A percentile compares a stretch with the other conserved stretches of the same genome.
phyloP scores from a whole-genome alignment of 2,888 invertebrate species.

The Drosophila seclusa region DNA sequence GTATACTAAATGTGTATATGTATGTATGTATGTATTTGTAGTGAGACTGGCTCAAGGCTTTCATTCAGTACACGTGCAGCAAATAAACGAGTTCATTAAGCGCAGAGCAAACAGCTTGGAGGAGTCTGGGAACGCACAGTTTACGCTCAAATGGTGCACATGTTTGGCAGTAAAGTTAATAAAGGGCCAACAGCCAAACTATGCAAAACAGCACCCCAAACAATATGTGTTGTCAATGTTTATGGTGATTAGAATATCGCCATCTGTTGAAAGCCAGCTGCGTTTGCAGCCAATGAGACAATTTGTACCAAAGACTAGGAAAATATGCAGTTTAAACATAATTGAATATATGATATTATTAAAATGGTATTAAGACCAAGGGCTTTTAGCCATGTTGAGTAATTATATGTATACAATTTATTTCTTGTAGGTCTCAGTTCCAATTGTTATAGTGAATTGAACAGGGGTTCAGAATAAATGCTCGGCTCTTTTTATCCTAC shows the following conservation, averaged over 20 bases:
- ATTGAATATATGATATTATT: background rate
- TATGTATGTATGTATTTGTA: background rate
- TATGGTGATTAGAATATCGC: conserved; percentile 67
- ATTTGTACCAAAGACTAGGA: background rate
- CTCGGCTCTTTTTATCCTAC: background rate
- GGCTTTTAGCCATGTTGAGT: background rate
- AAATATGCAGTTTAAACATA: background rate
- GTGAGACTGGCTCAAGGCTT: conserved; percentile 20
- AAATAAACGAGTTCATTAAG: conserved; percentile 78
- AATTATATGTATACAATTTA: background rate
- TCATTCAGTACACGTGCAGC: conserved; percentile 72
- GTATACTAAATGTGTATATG: conserved; percentile 10
- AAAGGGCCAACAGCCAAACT: conserved; percentile 48
- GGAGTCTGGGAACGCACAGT: conserved; percentile 38
- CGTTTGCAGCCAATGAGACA: background rate
- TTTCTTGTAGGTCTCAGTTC: background rate
- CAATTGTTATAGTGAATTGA: background rate
- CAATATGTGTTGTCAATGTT: conserved; percentile 59
- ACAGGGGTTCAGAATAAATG: background rate
- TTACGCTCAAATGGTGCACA: conserved; percentile 46
- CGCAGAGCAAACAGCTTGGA: conserved; percentile 12
- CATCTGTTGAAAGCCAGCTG: conserved; percentile 43
- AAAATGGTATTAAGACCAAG: background rate
- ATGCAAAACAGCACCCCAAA: conserved; percentile 53
- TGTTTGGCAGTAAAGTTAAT: conserved; percentile 59